Base-by-base conservation (phyloP, 92 coral and sea anemone species). In the Desmophyllum pertusum region DNA sequence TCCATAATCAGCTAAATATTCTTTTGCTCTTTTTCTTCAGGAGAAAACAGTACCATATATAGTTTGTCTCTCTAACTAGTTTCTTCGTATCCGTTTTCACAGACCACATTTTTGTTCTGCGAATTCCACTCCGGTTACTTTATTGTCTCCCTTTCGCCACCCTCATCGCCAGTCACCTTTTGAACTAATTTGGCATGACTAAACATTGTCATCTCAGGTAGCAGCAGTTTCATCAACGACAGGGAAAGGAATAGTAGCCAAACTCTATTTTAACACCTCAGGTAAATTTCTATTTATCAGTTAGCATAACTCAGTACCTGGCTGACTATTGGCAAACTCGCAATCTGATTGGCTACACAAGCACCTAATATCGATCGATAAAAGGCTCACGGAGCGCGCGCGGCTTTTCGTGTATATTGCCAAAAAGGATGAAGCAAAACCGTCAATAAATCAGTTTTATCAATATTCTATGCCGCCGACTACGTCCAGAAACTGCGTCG, bases 221-320 rank as follows among this genome's bases (percentile, higher is more conserved):
- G 79, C 86, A 10, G 86, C 86, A 33, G 79, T 82, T 6, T 82
- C 86, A 72, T 0, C 86, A 4, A 42, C 17, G 15, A 29, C 53
- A 30, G 72, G 86, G 15, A 71, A 42, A 82, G 86, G 86, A 57
- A 23, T 39, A 33, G 70, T 53, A 36, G 86, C 86, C 15, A 53
- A 10, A 19, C 53, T 82, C 27, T 10, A 10, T 38, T 82, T 82
- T 27, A 73, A 82, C 51, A 82, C 79, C 18, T 14, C 86, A 52
- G 86, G 79, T 82, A 33, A 40, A 48, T 48, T 48, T 48, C 53
- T 14, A 43, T 43, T 43, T 15, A 43, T 43, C 13, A 43, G 13
- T n/a, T n/a, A n/a, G n/a, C n/a, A n/a, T n/a, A n/a, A n/a, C n/a
- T n/a, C n/a, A n/a, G n/a, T n/a, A n/a, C n/a, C n/a, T n/a, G n/a